Base-by-base conservation (phyloP, 1,140 invertebrate species). In the Lerema accius region DNA sequence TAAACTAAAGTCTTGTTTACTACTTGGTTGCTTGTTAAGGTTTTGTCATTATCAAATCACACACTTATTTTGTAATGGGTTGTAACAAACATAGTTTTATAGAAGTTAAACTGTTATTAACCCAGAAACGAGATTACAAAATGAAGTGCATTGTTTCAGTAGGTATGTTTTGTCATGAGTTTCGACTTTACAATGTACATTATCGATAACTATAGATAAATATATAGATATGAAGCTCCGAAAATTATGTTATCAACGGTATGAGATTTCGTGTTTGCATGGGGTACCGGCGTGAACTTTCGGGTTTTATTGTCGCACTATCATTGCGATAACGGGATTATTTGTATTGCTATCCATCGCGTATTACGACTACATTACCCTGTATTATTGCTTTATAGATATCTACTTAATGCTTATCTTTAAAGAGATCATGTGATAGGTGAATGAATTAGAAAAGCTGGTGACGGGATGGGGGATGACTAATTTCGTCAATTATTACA, bases 311-410 rank as follows among this genome's bases (percentile, higher is more conserved):
- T 42, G 39, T 16, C 16, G 15, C 14, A 42, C 3, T 42, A 15
- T 15, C 39, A 42, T 4, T 15, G 11, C 5, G 39, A 42, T 42
- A 42, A 42, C 4, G 16, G 3, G 39, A 42, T 42, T 42, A 15
- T 7, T 42, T 42, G 39, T 42, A 15, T 15, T 42, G 14, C 16
- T 13, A 42, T 7, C 28, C 28, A 32, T 4, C 14, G 39, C 9
- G 10, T 42, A 42, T 15, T 16, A 42, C 5, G 14, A 15, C 13
- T 42, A 42, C 9, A 42, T 16, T 16, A 42, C 5, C 9, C 1
- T 42, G 39, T 42, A 42, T 42, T 15, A 1, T 42, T 7, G 39
- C 28, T 42, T 42, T 42, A 14, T 42, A 23, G 4, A 43, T 45
- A 32, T 4, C 4, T 32, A 32, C 28, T 32, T 32, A 32, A 32